These are phyloP conservation scores for Leistus spinibarbis DNA, from an alignment of 2,888 invertebrate genomes.

Conservation along the genomic window DNA sequence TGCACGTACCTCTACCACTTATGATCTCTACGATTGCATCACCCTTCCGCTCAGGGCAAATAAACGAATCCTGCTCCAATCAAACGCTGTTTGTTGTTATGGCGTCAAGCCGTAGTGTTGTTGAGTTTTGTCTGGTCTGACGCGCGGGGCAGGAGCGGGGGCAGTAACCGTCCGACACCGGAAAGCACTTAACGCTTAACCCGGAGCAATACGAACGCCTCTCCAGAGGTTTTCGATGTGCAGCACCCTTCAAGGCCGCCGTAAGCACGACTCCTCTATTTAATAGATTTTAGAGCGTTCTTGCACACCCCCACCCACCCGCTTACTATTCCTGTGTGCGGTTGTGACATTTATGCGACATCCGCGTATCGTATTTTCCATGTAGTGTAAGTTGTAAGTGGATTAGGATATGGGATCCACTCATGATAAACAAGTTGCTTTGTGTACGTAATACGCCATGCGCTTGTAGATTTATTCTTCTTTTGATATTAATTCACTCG, in stretches of 20 bases:
- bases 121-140: no score
- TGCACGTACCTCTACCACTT: no score
- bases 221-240: neutral
- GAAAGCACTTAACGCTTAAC: conserved; percentile 32
- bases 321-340: neutral
- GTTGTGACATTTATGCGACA: conserved; percentile 18
- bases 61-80: neutral
- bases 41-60: neutral
- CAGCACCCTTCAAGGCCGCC: neutral
- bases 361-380: conserved; percentile 19
- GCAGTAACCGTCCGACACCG: conserved; percentile 15
- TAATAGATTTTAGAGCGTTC: conserved; percentile 32
- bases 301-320: neutral
- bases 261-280: conserved; percentile 5
- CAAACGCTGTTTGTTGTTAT: conserved; percentile 4
- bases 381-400: conserved; percentile 4
- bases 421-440: neutral
- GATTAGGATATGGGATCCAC: neutral
- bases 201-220: conserved; percentile 10
- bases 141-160: no score
- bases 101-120: neutral
- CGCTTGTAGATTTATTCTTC: neutral
- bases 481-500: neutral
- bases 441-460: neutral
- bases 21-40: neutral